Conservation (phyloP, 1,140 invertebrate genomes). For the Belonocnema kinseyi region DNA sequence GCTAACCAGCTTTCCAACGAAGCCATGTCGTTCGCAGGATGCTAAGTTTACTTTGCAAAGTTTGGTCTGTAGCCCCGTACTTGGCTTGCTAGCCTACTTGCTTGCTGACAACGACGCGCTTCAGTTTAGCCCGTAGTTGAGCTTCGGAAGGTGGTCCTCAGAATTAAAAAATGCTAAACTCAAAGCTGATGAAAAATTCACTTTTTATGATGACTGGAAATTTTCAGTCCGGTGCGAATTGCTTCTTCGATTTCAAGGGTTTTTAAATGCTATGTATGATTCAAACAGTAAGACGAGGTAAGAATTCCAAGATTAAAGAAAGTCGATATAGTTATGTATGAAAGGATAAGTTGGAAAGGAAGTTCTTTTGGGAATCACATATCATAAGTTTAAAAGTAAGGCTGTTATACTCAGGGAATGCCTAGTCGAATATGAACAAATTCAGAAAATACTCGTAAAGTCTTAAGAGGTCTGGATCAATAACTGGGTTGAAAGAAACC, state of each 20-base stretch:
- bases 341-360: not conserved
- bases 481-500: slow-evolving; percentile 2
- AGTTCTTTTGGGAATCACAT: not conserved
- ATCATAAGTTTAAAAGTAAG: not conserved
- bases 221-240: not conserved
- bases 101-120: slow-evolving; percentile 15
- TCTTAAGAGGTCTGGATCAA: slow-evolving; percentile 12
- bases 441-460: slow-evolving; percentile 11
- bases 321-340: too few species aligned
- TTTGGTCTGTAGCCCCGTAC: slow-evolving; percentile 52
- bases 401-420: not conserved
- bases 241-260: not conserved
- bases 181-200: not conserved
- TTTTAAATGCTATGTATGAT: not conserved
- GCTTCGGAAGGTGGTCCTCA: not conserved
- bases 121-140: not conserved
- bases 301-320: too few species aligned
- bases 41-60: slow-evolving; percentile 71
- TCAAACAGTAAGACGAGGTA: too few species aligned
- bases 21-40: slow-evolving; percentile 58
- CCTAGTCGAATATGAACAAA: not conserved
- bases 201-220: not conserved
- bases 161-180: not conserved
- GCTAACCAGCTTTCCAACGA: slow-evolving; percentile 58
- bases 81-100: slow-evolving; percentile 38